Conservation (phyloP, 2,797 vertebrate species). For the Pogonophryne albipinna region DNA sequence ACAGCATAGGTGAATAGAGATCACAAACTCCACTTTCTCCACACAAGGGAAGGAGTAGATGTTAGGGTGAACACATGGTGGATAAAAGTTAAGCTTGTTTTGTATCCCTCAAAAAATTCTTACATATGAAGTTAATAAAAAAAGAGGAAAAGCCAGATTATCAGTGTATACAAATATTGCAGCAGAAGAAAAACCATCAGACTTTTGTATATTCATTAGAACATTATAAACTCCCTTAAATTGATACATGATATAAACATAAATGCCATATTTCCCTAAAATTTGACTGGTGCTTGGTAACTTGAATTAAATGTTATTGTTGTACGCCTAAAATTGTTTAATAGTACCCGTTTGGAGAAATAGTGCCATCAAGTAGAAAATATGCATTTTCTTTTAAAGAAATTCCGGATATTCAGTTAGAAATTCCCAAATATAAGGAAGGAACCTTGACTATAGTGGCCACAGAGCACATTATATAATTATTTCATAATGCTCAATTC, state of each 20-base stretch:
- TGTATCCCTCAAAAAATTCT: neutral
- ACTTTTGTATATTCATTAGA: too few relatives aligned
- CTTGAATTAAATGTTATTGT: neutral
- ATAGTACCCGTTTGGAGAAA: neutral
- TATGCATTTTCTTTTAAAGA: neutral
- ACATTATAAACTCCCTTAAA: neutral
- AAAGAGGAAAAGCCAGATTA: neutral
- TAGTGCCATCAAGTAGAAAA: neutral
- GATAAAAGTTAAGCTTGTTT: constrained; percentile 8
- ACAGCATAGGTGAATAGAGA: neutral
- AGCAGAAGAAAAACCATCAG: neutral
- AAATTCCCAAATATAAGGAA: neutral
- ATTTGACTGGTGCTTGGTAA: neutral
- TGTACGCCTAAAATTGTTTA: neutral
- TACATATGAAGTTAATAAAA: neutral
- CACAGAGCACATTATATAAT: neutral
- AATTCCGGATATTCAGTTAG: neutral
- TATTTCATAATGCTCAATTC: neutral
- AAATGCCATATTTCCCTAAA: neutral
- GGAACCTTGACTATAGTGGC: neutral
- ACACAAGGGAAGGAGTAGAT: neutral
- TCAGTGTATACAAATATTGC: neutral
- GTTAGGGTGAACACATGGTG: neutral
- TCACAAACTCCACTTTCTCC: neutral
- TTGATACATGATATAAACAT: neutral